phyloP scores from a whole-genome alignment of 1,140 invertebrate species.

The Ladona fulva region DNA sequence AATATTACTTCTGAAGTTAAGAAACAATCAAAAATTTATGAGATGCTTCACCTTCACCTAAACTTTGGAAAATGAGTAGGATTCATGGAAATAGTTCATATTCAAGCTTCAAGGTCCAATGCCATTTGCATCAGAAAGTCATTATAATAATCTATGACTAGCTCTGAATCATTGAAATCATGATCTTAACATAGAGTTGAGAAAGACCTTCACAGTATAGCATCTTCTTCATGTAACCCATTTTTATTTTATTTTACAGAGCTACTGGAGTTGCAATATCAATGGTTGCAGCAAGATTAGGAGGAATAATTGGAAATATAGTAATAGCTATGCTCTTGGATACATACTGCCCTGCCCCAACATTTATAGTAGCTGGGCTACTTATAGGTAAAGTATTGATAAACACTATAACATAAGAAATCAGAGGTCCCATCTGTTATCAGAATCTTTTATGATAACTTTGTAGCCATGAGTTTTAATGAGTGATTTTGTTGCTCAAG shows the following conservation, averaged over 20 bases:
- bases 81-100: no score
- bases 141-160: no score
- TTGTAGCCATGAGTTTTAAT: not conserved
- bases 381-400: slow-evolving; percentile 47
- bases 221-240: not conserved
- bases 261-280: slow-evolving; percentile 78
- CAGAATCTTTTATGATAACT: not conserved
- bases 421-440: not conserved
- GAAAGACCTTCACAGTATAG: not conserved
- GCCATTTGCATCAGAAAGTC: no score
- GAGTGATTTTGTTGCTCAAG: not conserved
- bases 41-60: no score
- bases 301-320: slow-evolving; percentile 78
- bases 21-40: no score
- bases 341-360: slow-evolving; percentile 72
- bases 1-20: no score
- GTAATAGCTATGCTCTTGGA: slow-evolving; percentile 73
- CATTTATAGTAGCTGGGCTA: slow-evolving; percentile 71
- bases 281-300: slow-evolving; percentile 74
- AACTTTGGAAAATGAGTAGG: no score
- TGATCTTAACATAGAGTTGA: not conserved
- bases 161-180: no score
- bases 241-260: slow-evolving; percentile 36
- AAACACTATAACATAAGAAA: slow-evolving; percentile 13
- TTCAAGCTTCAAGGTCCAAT: no score